Evolutionary conservation across 2,113 vertebrate species (phyloP).

Genomic region (Osmerus mordax): DNA sequence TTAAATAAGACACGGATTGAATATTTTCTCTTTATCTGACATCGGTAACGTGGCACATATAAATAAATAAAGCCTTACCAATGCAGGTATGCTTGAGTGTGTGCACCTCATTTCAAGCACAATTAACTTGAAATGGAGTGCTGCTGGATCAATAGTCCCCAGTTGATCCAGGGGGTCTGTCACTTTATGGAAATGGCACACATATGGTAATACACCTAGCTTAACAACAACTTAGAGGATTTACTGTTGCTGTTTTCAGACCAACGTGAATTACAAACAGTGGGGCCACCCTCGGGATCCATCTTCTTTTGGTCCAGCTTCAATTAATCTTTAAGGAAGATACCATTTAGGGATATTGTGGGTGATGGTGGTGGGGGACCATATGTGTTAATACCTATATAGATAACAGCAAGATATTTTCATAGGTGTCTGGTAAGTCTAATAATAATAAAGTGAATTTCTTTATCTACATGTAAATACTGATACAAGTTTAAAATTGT

Average conservation of each 20-base stretch:
- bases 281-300: slow-evolving; percentile 64
- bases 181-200: slow-evolving; percentile 77
- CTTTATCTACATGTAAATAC: no score
- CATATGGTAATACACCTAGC: slow-evolving; percentile 77
- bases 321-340: slow-evolving; percentile 76
- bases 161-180: slow-evolving; percentile 77
- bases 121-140: slow-evolving; percentile 84
- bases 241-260: slow-evolving; percentile 75
- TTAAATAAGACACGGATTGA: slow-evolving; percentile 71
- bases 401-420: slow-evolving; percentile 56
- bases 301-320: slow-evolving; percentile 68
- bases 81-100: slow-evolving; percentile 72
- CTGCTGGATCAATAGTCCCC: slow-evolving; percentile 80
- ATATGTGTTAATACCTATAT: no score
- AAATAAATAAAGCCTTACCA: slow-evolving; percentile 73
- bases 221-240: slow-evolving; percentile 78
- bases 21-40: slow-evolving; percentile 73
- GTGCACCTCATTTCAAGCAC: slow-evolving; percentile 83
- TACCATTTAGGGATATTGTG: slow-evolving; percentile 59
- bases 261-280: slow-evolving; percentile 74
- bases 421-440: slow-evolving; percentile 14
- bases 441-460: no score
- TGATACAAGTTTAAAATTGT: no score
- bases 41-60: slow-evolving; percentile 67
- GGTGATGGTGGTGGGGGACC: slow-evolving; percentile 57